Conservation (phyloP, 2,888 invertebrate genomes). For the Anaspis maculata region DNA sequence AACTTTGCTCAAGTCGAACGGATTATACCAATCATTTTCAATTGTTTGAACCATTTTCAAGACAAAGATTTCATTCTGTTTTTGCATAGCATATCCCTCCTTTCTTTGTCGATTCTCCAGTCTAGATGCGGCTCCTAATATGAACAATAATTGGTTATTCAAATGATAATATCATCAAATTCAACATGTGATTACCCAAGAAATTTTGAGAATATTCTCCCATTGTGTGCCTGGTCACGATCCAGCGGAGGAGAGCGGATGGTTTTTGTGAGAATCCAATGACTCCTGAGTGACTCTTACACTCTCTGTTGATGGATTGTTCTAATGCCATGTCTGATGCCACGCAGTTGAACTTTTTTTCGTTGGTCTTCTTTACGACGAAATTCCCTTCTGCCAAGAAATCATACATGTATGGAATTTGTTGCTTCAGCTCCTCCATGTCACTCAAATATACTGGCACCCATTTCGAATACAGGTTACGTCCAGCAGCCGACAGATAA, state of each 20-base stretch:
- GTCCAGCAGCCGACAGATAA: conserved; percentile 13
- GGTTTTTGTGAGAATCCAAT: conserved; percentile 10
- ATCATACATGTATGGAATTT: conserved; percentile 11
- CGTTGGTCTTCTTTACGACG: conserved; percentile 14
- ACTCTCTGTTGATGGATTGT: conserved; percentile 17
- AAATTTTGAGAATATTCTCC: neutral
- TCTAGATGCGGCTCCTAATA: neutral
- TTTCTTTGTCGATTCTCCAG: neutral
- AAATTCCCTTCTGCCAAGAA: conserved; percentile 14
- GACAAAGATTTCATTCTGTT: neutral
- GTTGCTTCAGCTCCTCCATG: conserved; percentile 8
- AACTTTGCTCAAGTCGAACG: neutral
- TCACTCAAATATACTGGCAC: conserved; percentile 12
- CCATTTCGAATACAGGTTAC: conserved; percentile 15
- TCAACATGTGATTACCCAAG: neutral
- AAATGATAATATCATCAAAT: neutral
- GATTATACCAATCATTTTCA: neutral
- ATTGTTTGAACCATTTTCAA: neutral
- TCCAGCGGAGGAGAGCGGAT: neutral
- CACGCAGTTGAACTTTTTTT: conserved; percentile 17
- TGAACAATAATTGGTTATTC: too few relatives aligned
- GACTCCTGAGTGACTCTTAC: conserved; percentile 16
- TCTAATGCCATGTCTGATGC: conserved; percentile 20
- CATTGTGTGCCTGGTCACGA: neutral
- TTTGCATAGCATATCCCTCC: neutral